A percentile compares a stretch with the other conserved stretches of the same genome.
These are phyloP conservation scores for Ylistrum balloti DNA, from an alignment of 1,140 invertebrate species.

Conservation along the genomic window DNA sequence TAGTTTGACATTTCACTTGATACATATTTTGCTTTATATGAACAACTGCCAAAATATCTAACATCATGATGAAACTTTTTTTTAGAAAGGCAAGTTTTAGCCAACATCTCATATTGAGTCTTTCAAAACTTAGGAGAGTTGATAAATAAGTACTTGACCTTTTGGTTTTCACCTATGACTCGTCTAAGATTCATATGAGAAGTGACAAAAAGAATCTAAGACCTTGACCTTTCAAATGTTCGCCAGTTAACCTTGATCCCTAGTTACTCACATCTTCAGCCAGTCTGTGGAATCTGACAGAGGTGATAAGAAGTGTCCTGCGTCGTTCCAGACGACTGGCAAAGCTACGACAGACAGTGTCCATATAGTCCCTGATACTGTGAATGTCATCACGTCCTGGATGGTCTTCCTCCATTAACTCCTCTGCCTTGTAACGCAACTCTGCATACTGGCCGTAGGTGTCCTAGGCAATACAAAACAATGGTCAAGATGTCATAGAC, in stretches of 20 bases:
- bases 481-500: too few species aligned
- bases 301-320: constrained; percentile 90
- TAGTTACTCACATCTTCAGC: constrained; percentile 86
- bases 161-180: neutral
- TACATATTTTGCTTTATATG: too few species aligned
- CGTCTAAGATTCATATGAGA: constrained; percentile 89
- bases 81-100: too few species aligned
- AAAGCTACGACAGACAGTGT: constrained; percentile 90
- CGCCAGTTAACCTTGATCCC: neutral
- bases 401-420: constrained; percentile 84
- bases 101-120: too few species aligned
- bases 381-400: constrained; percentile 83
- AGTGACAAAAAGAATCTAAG: constrained; percentile 86
- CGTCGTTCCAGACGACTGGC: constrained; percentile 89
- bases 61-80: too few species aligned
- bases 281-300: constrained; percentile 89
- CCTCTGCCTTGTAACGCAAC: constrained; percentile 86
- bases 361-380: constrained; percentile 86
- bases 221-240: neutral
- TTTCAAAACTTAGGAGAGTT: too few species aligned
- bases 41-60: too few species aligned
- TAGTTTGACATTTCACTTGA: too few species aligned
- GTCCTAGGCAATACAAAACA: constrained; percentile 69
- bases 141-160: too few species aligned
- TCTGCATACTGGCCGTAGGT: constrained; percentile 87